Base-by-base conservation (phyloP, 2,888 invertebrate genomes). In the Ectemnius continuus region DNA sequence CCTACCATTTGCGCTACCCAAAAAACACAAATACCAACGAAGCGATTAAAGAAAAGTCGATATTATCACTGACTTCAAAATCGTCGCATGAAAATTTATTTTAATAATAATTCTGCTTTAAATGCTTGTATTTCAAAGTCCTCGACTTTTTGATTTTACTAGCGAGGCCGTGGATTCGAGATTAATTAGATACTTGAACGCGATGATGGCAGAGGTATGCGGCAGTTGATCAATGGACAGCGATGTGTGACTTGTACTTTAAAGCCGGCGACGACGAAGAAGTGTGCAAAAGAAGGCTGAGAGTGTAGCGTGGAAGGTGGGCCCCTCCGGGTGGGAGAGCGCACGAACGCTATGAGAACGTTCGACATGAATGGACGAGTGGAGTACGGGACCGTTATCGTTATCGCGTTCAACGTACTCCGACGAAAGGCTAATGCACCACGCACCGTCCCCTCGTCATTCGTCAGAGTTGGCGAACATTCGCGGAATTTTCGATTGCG, bases 321-420 rank as follows among this genome's bases (percentile, higher is more conserved):
- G 60, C 57, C 28, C 8, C 18, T 13, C 1, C 13, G 60, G 45
- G 46, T 62, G 59, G 70, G 72, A 57, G 61, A 69, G 71, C 71
- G 63, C 67, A 70, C 72, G 70, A 74, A 70, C 70, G 70, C 75
- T 73, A 75, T 65, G 74, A 69, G 75, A 78, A 75, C 68, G 76
- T 78, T 73, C 74, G 76, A 70, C 73, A 78, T 82, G 82, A 82
- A 82, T 78, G 82, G 71, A 78, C 76, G 66, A 61, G 67, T 52
- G 56, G 36, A 62, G 65, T 70, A 60, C 58, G 68, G 64, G 61
- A 80, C 75, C 82, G 80, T 82, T 82, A 82, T 82, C 80, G 76
- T 79, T 78, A 80, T 80, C 82, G 69, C 63, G 61, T 18, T 47
- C 71, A 48, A 65, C 20, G 28, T 46, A 13, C 67, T 28, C 56